phyloP scores from a whole-genome alignment of 1,140 invertebrate species.

The Drosophila virilis region DNA sequence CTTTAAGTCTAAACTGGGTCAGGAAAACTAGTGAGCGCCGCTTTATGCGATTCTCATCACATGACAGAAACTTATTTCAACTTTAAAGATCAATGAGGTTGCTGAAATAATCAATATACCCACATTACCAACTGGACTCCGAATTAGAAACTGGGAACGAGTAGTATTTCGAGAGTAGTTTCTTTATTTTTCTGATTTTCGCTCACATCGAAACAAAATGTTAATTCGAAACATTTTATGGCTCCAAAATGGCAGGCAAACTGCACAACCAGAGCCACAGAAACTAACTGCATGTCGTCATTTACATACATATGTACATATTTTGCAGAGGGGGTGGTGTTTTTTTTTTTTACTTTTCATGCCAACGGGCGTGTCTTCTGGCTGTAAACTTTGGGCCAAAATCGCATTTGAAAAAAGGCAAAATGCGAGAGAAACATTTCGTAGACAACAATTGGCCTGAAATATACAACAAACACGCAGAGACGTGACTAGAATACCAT shows the following conservation, averaged over 20 bases:
- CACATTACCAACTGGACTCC: background rate
- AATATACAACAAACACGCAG: slow-evolving; percentile 58
- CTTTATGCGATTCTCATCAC: background rate
- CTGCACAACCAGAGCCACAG: slow-evolving; percentile 11
- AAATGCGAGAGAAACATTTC: slow-evolving; percentile 19
- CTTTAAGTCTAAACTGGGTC: slow-evolving; percentile 2
- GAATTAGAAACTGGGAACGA: background rate
- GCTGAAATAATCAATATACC: slow-evolving; percentile 15
- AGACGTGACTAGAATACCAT: slow-evolving; percentile 75
- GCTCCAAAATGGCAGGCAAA: slow-evolving; percentile 39
- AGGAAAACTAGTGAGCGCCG: background rate
- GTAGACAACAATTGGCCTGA: slow-evolving; percentile 53
- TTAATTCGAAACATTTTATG: slow-evolving; percentile 66
- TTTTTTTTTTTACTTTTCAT: background rate
- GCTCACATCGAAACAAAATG: slow-evolving; percentile 47
- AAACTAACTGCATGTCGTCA: slow-evolving; percentile 37
- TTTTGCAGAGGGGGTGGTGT: slow-evolving; percentile 2
- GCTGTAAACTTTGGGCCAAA: slow-evolving; percentile 42
- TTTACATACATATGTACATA: slow-evolving; percentile 23
- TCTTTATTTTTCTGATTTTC: slow-evolving; percentile 3
- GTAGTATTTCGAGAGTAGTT: slow-evolving; percentile 6
- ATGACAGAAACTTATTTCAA: background rate
- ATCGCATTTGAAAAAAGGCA: slow-evolving; percentile 13
- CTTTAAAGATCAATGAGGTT: background rate
- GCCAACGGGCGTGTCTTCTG: slow-evolving; percentile 19